Base-by-base conservation (phyloP, 1,140 invertebrate genomes). In the Trigoniulus corallinus region DNA sequence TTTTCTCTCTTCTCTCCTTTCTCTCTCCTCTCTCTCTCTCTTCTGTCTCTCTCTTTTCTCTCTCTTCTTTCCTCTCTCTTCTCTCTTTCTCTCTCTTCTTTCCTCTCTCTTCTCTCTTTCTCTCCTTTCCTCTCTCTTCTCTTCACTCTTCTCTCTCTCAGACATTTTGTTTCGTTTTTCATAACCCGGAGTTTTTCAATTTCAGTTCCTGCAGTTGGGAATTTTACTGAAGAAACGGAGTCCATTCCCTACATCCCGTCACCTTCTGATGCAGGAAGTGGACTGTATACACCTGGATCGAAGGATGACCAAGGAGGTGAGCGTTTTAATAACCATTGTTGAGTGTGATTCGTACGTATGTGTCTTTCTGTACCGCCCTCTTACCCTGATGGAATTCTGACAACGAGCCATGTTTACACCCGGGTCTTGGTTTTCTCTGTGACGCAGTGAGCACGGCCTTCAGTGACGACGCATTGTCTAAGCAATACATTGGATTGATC, bases 401-500 rank as follows among this genome's bases (percentile, higher is more conserved):
- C n/a, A n/a, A n/a, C n/a, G n/a, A n/a, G n/a, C n/a, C n/a, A n/a
- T n/a, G n/a, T n/a, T n/a, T n/a, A n/a, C n/a, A n/a, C n/a, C n/a
- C n/a, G n/a, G n/a, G n/a, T n/a, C n/a, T n/a, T n/a, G n/a, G n/a
- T n/a, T n/a, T n/a, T n/a, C n/a, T n/a, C n/a, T n/a, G n/a, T n/a
- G n/a, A n/a, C 63, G 51, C 59, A 79, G 76, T 78, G 60, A 72
- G 74, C 54, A 74, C 75, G 15, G 61, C 70, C 45, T 71, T 75
- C 60, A 74, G 74, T 50, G 71, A 72, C 52, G 72, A 80, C 54
- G 72, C 56, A 60, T 45, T 51, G 58, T 18, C 59, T 50, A 80
- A 82, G 54, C 76, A 63, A 76, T 84, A 83, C 59, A 81, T 88
- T 26, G 83, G 83, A 0, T 70, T 88, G 29, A 78, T 85, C 22